Evolutionary conservation across 1,140 invertebrate species (phyloP).

Genomic region (Cotesia typhae): DNA sequence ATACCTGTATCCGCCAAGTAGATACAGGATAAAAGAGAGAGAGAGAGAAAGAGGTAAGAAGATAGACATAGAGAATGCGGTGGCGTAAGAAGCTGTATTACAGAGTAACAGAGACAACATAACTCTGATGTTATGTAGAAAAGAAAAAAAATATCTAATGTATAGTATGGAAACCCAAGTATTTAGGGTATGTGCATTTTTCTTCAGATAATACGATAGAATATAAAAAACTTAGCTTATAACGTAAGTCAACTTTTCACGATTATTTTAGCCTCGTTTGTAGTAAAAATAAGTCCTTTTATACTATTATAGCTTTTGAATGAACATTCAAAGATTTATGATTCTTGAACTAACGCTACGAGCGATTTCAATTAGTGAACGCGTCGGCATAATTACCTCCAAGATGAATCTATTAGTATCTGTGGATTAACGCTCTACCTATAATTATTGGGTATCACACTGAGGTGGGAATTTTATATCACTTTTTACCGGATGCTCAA

Average conservation of each 20-base stretch:
- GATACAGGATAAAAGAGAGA: constrained; percentile 11
- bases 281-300: neutral
- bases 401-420: constrained; percentile 22
- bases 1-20: neutral
- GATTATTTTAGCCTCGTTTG: neutral
- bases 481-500: neutral
- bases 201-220: constrained; percentile 20
- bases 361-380: constrained; percentile 21
- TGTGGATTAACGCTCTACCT: neutral
- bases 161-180: neutral
- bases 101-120: too few species aligned
- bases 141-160: neutral
- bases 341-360: neutral
- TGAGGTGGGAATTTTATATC: neutral
- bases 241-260: constrained; percentile 12
- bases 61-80: neutral
- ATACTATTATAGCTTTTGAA: neutral
- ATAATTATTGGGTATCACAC: neutral
- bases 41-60: constrained; percentile 1
- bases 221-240: constrained; percentile 21
- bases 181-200: constrained; percentile 19
- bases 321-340: constrained; percentile 18
- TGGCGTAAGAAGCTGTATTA: too few species aligned
- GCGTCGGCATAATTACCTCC: constrained; percentile 9
- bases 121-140: neutral